Conservation (phyloP, 2,888 invertebrate genomes). For the Pocota personata region DNA sequence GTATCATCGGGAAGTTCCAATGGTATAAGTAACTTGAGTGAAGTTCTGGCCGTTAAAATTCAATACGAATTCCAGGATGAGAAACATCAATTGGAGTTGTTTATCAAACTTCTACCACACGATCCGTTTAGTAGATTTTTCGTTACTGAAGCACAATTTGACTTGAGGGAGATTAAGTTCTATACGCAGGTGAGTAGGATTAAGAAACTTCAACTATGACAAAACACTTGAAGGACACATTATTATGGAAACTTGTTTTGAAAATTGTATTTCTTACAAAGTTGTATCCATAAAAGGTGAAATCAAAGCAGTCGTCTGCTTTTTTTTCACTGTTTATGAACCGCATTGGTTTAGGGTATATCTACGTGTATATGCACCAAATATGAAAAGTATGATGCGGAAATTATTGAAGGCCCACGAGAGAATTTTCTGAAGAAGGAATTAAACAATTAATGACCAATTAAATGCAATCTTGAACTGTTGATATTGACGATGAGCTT, state of each 20-base stretch:
- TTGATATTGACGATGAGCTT: too few species aligned
- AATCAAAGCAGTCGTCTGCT: too few species aligned
- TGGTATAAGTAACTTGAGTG: slow-evolving; percentile 89
- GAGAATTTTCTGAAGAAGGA: too few species aligned
- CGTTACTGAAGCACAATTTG: slow-evolving; percentile 92
- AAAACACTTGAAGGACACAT: neutral
- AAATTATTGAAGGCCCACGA: too few species aligned
- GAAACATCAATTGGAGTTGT: slow-evolving; percentile 83
- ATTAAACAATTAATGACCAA: too few species aligned
- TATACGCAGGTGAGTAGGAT: slow-evolving; percentile 87
- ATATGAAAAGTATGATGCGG: too few species aligned
- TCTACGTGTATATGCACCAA: too few species aligned
- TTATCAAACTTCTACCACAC: slow-evolving; percentile 90
- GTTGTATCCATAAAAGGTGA: too few species aligned
- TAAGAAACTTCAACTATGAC: neutral
- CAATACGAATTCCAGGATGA: slow-evolving; percentile 84
- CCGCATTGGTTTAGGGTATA: too few species aligned
- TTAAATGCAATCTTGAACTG: too few species aligned
- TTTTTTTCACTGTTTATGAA: too few species aligned
- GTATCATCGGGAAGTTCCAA: slow-evolving; percentile 86
- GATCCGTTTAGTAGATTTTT: slow-evolving; percentile 91
- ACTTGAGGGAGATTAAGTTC: slow-evolving; percentile 91
- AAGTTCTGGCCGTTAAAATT: slow-evolving; percentile 90
- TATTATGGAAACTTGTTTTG: neutral
- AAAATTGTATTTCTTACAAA: too few species aligned